phyloP scores from a whole-genome alignment of 2,888 invertebrate genomes.

The Craniophora ligustri region DNA sequence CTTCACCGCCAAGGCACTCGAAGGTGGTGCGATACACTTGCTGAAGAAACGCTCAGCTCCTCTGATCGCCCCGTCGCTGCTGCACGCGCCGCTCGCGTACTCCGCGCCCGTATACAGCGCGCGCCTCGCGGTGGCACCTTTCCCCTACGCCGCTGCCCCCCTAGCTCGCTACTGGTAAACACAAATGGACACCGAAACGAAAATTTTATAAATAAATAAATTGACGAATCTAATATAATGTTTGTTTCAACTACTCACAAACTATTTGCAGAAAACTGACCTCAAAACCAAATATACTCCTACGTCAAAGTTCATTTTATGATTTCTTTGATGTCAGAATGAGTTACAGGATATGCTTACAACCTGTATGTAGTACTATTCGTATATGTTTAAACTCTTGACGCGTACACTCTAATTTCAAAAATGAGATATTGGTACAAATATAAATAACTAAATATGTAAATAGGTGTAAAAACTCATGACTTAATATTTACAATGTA shows the following conservation, averaged over 20 bases:
- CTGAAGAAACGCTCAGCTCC: slow-evolving; percentile 76
- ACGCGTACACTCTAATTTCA: too few relatives aligned
- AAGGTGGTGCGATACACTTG: slow-evolving; percentile 66
- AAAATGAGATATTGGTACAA: too few relatives aligned
- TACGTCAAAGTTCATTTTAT: too few relatives aligned
- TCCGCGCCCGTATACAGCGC: slow-evolving; percentile 60
- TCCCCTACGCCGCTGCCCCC: slow-evolving; percentile 5
- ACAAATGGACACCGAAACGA: neutral
- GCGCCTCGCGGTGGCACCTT: slow-evolving; percentile 5
- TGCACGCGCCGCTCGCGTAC: slow-evolving; percentile 65
- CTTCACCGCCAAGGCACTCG: slow-evolving; percentile 76
- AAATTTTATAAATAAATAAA: neutral
- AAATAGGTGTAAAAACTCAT: too few relatives aligned
- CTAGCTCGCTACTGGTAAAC: slow-evolving; percentile 25
- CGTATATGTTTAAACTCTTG: too few relatives aligned
- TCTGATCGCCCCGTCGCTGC: slow-evolving; percentile 47
- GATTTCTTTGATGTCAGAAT: too few relatives aligned
- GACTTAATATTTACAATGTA: too few relatives aligned
- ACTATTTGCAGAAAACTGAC: neutral
- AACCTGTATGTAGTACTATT: too few relatives aligned
- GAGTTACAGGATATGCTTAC: too few relatives aligned
- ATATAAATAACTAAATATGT: too few relatives aligned
- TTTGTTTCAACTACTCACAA: neutral
- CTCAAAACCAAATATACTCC: too few relatives aligned
- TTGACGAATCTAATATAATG: neutral